These are phyloP conservation scores for Lamproptera curius DNA, from an alignment of 2,888 invertebrate genomes.

Conservation along the genomic window DNA sequence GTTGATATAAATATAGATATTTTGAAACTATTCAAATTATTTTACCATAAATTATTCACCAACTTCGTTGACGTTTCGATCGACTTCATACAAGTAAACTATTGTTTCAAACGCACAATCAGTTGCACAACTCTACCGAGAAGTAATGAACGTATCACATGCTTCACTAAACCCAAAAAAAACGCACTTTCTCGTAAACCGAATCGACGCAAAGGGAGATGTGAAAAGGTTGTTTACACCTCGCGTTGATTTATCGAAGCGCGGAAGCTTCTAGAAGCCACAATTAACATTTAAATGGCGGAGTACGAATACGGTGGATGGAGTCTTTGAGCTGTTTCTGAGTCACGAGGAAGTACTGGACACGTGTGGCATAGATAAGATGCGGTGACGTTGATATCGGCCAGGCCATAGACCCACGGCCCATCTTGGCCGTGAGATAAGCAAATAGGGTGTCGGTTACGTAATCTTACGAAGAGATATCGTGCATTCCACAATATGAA, in stretches of 20 bases:
- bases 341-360: slow-evolving; percentile 21
- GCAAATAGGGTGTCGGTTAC: slow-evolving; percentile 12
- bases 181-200: slow-evolving; percentile 24
- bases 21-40: no score
- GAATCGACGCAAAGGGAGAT: slow-evolving; percentile 27
- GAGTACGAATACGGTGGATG: slow-evolving; percentile 26
- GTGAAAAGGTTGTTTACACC: slow-evolving; percentile 43
- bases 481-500: no score
- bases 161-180: no score
- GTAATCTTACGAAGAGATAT: not conserved
- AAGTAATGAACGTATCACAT: no score
- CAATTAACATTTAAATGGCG: slow-evolving; percentile 49
- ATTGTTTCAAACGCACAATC: no score
- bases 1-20: no score
- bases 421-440: slow-evolving; percentile 24
- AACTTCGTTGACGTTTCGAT: no score
- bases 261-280: slow-evolving; percentile 60
- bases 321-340: slow-evolving; percentile 18
- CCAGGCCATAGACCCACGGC: slow-evolving; percentile 8
- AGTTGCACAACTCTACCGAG: no score
- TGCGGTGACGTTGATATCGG: slow-evolving; percentile 17
- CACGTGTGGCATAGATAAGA: slow-evolving; percentile 22
- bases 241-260: slow-evolving; percentile 45
- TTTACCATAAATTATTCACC: no score
- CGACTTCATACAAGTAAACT: no score